phyloP scores from a whole-genome alignment of 2,888 invertebrate species.

The Drosophila suboccidentalis region DNA sequence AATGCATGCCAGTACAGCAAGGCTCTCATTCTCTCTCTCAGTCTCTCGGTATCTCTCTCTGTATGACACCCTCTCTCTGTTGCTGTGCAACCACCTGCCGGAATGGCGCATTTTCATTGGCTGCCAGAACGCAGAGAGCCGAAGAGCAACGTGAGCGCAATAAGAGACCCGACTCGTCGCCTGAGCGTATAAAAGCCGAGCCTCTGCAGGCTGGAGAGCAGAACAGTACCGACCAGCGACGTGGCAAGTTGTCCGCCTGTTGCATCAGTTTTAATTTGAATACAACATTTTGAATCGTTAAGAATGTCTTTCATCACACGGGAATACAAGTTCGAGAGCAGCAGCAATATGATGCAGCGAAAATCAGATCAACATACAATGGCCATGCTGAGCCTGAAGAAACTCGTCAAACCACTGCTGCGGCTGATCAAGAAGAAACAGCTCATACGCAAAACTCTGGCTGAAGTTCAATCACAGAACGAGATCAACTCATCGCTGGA shows the following conservation, averaged over 20 bases:
- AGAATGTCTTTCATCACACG: conserved; percentile 83
- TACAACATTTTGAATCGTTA: conserved; percentile 17
- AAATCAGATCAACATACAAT: conserved; percentile 83
- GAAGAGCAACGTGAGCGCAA: conserved; percentile 18
- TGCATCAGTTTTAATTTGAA: conserved; percentile 20
- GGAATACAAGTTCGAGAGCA: conserved; percentile 84
- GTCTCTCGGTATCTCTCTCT: conserved; percentile 19
- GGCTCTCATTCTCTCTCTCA: conserved; percentile 1
- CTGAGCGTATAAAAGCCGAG: conserved; percentile 68
- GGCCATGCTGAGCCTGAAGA: conserved; percentile 82
- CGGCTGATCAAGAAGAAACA: conserved; percentile 83
- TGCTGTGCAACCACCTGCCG: conserved; percentile 71
- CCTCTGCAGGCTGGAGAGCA: conserved; percentile 52
- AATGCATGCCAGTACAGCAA: conserved; percentile 11
- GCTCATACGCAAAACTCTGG: conserved; percentile 80
- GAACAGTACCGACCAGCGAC: conserved; percentile 65
- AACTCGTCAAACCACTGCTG: conserved; percentile 83
- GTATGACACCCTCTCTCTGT: conserved; percentile 15
- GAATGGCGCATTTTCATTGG: conserved; percentile 61
- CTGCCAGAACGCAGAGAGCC: conserved; percentile 26
- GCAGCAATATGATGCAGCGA: conserved; percentile 68
- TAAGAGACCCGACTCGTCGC: conserved; percentile 16
- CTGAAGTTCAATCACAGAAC: conserved; percentile 83
- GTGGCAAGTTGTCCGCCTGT: conserved; percentile 44
- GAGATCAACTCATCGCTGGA: conserved; percentile 83